phyloP scores from a whole-genome alignment of 2,113 vertebrate species.

The Amblyornis subalaris region DNA sequence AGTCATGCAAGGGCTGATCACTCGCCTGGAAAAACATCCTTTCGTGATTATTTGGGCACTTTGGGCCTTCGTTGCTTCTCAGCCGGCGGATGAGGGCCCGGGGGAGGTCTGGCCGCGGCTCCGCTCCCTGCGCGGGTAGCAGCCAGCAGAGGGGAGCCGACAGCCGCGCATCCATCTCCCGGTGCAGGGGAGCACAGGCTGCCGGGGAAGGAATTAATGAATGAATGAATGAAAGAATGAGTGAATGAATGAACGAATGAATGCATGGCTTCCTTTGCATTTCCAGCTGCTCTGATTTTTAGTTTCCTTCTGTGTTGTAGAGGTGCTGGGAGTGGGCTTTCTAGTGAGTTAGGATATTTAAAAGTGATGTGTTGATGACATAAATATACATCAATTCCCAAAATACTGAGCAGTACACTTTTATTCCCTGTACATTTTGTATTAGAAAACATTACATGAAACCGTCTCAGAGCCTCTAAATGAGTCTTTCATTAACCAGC shows the following conservation, averaged over 20 bases:
- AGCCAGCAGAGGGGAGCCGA: background rate
- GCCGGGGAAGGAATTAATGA: background rate
- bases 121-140: accelerated
- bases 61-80: background rate
- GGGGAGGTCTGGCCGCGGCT: background rate
- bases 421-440: background rate
- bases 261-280: background rate
- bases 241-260: background rate
- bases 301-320: background rate
- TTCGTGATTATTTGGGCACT: background rate
- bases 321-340: background rate
- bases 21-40: background rate
- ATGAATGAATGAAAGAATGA: background rate
- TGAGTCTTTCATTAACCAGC: background rate
- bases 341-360: background rate
- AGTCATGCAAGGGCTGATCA: background rate
- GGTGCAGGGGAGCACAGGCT: background rate
- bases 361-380: background rate
- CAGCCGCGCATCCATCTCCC: background rate
- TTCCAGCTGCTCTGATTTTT: background rate
- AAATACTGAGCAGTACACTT: background rate
- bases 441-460: background rate
- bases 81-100: accelerated
- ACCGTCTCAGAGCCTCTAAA: background rate
- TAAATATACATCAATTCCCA: background rate